phyloP scores from a whole-genome alignment of 2,888 invertebrate species.

The Ophonus ardosiacus region DNA sequence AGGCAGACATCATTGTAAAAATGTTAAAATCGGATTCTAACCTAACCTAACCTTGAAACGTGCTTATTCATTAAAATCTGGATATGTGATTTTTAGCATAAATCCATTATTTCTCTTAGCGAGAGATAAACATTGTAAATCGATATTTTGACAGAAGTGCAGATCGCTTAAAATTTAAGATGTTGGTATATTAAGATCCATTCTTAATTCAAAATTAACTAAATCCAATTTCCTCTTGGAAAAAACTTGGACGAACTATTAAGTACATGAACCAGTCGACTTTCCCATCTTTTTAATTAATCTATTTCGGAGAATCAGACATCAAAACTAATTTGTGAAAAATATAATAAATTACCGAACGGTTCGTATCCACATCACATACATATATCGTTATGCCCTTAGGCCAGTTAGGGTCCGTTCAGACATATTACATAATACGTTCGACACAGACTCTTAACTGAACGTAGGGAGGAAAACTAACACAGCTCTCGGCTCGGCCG shows the following conservation, averaged over 20 bases:
- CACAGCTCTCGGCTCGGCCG: slow-evolving; percentile 52
- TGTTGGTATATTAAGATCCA: too few species aligned
- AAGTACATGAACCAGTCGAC: not conserved
- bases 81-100: too few species aligned
- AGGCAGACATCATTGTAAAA: too few species aligned
- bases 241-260: not conserved
- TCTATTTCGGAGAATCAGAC: slow-evolving; percentile 49
- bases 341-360: slow-evolving; percentile 62
- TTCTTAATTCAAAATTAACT: too few species aligned
- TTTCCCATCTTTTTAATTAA: slow-evolving; percentile 44
- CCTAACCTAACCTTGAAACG: too few species aligned
- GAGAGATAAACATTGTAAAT: too few species aligned
- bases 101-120: too few species aligned
- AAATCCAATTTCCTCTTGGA: not conserved
- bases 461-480: slow-evolving; percentile 58
- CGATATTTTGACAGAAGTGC: too few species aligned
- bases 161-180: too few species aligned
- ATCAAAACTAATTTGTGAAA: slow-evolving; percentile 61
- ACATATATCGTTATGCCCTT: not conserved
- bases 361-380: slow-evolving; percentile 26
- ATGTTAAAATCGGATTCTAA: too few species aligned
- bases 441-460: slow-evolving; percentile 30
- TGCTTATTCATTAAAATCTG: too few species aligned
- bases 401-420: slow-evolving; percentile 49
- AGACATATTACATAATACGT: slow-evolving; percentile 59